A percentile compares a stretch with the other conserved stretches of the same genome.
Conservation (phyloP, 2,888 invertebrate species). For the Anorthoa munda region DNA sequence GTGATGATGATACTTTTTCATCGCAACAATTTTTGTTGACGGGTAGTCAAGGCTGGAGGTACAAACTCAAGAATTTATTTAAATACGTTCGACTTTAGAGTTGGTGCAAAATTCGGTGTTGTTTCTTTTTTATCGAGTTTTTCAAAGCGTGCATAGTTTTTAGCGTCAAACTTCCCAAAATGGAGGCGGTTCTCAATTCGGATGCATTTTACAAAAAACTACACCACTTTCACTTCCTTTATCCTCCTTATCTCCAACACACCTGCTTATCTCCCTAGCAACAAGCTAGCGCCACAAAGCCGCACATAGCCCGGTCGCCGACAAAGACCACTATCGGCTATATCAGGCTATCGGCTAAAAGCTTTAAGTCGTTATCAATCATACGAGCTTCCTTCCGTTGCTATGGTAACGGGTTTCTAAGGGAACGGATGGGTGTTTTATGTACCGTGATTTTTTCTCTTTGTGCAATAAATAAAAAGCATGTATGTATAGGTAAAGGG, state of each 20-base stretch:
- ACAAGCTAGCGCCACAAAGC: constrained; percentile 2
- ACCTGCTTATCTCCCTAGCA: constrained; percentile 35
- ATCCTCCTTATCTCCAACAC: constrained; percentile 27
- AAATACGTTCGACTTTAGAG: too few relatives aligned
- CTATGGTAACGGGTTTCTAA: constrained; percentile 40
- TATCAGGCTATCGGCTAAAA: constrained; percentile 50
- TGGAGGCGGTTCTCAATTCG: too few relatives aligned
- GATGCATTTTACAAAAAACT: background rate
- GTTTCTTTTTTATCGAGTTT: background rate
- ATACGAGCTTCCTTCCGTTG: constrained; percentile 60
- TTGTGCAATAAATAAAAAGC: background rate
- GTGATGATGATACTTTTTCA: too few relatives aligned
- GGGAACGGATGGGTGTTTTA: constrained; percentile 11
- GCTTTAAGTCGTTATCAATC: constrained; percentile 60
- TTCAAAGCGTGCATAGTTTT: background rate
- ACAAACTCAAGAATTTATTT: too few relatives aligned
- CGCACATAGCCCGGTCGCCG: constrained; percentile 16
- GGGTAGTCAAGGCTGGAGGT: too few relatives aligned
- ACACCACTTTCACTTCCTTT: constrained; percentile 2
- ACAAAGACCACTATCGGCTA: constrained; percentile 28
- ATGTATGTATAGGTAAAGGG: background rate
- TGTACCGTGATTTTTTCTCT: constrained; percentile 23
- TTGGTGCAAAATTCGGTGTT: too few relatives aligned
- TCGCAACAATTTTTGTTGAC: too few relatives aligned
- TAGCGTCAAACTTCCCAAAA: too few relatives aligned